phyloP scores from a whole-genome alignment of 2,888 invertebrate species.

The Caenorhabditis plicata region DNA sequence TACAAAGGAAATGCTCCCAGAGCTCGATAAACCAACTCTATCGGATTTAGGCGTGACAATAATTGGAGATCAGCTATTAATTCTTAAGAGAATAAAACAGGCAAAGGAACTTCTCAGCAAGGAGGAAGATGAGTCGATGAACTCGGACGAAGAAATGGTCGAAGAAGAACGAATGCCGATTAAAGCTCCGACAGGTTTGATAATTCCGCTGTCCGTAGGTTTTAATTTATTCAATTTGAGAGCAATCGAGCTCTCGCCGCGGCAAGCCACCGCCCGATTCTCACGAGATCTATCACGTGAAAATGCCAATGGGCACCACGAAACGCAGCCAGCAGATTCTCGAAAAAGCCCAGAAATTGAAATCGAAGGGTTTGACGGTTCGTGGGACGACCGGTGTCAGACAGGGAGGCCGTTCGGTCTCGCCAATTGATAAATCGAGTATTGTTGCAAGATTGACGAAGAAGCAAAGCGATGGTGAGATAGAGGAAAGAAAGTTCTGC shows the following conservation, averaged over 20 bases:
- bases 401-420: slow-evolving; percentile 38
- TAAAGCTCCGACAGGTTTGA: slow-evolving; percentile 8
- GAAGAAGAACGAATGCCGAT: too few species aligned
- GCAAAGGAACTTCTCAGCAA: slow-evolving; percentile 9
- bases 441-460: slow-evolving; percentile 17
- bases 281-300: slow-evolving; percentile 60
- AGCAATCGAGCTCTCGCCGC: slow-evolving; percentile 9
- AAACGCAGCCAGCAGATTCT: slow-evolving; percentile 47
- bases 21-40: slow-evolving; percentile 48
- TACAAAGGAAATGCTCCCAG: slow-evolving; percentile 43
- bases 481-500: background rate
- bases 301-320: slow-evolving; percentile 58
- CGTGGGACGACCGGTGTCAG: slow-evolving; percentile 58
- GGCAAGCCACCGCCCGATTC: slow-evolving; percentile 44
- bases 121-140: too few species aligned
- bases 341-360: slow-evolving; percentile 37
- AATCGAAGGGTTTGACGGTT: slow-evolving; percentile 36
- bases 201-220: background rate
- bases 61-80: slow-evolving; percentile 49
- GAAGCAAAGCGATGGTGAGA: slow-evolving; percentile 4
- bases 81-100: slow-evolving; percentile 23
- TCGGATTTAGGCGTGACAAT: slow-evolving; percentile 44
- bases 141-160: too few species aligned
- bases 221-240: background rate
- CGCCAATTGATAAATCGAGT: slow-evolving; percentile 37